phyloP scores from a whole-genome alignment of 2,797 vertebrate genomes.

The Bradypodion pumilum region DNA sequence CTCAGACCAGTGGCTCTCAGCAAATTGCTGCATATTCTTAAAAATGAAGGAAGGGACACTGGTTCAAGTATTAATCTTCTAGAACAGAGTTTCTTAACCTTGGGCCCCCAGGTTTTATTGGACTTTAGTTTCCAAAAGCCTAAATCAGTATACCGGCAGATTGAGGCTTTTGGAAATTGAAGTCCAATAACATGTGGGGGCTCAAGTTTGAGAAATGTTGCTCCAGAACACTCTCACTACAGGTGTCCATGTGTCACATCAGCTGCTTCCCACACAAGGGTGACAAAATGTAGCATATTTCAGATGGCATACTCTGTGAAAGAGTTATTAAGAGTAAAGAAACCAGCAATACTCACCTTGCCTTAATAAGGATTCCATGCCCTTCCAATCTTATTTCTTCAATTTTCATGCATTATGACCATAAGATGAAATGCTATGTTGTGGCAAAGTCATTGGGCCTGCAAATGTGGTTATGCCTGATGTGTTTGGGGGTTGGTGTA shows the following conservation, averaged over 20 bases:
- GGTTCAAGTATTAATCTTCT: background rate
- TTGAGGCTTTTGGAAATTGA: too few relatives aligned
- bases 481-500: background rate
- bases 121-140: too few relatives aligned
- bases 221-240: background rate
- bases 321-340: background rate
- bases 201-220: too few relatives aligned
- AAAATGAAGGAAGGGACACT: background rate
- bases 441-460: background rate
- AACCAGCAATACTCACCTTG: background rate
- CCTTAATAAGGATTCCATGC: background rate
- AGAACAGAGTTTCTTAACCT: too few relatives aligned
- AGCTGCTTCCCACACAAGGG: background rate
- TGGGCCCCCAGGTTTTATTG: too few relatives aligned
- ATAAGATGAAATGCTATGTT: background rate
- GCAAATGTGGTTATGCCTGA: background rate
- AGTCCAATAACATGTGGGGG: too few relatives aligned
- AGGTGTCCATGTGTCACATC: background rate
- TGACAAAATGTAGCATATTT: background rate
- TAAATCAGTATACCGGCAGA: too few relatives aligned
- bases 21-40: background rate
- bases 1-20: background rate
- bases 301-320: background rate
- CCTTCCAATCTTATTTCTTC: background rate
- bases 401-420: background rate